Base-by-base conservation (phyloP, 2,888 invertebrate species). In the Bellardia bayeri region DNA sequence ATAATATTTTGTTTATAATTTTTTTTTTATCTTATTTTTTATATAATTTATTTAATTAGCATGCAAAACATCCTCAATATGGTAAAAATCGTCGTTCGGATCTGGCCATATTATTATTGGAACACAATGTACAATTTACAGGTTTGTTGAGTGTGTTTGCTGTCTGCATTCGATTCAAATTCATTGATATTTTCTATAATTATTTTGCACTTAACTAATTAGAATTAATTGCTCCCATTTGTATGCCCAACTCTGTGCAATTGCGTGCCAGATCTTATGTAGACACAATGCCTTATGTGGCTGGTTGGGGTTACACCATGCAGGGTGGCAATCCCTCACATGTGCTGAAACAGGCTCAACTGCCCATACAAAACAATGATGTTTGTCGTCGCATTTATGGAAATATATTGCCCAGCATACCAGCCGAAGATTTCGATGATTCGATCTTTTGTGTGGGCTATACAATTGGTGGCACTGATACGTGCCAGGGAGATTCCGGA, bases 201-300 rank as follows among this genome's bases (percentile, higher is more conserved):
- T 79, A 69, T 51, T 33, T 64, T 68, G 0, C 45, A 13, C 14
- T 94, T n/a, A 49, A 49, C 6, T 9, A 66, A 95, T 63, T 93
- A 97, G 97, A 93, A 30, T 91, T 94, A 51, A 95, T 97, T 72
- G 94, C 94, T 89, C 97, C 97, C 0, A 96, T 97, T 88, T 97
- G 97, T 92, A 93, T 97, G 56, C 98, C 97, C 0, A 91, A 94
- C 42, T 93, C 94, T n/a, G 92, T 94, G 0, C 94, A 95, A 9
- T 91, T 96, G 58, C 94, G 95, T 66, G 92, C 94, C 0, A 94
- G 93, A 71, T 94, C 93, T 56, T 96, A 95, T 86, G 95, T 95
- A 2, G 94, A 94, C 72, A 94, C 94, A 86, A 94, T 92, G 66
- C 96, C 96, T 0, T 95, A 96, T 90, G 95, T 97, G 2, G 97